Percentiles rank a stretch among this genome's conserved stretches.
These are phyloP conservation scores for Penaeus japonicus DNA, from an alignment of 1,140 invertebrate genomes.

Conservation along the genomic window DNA sequence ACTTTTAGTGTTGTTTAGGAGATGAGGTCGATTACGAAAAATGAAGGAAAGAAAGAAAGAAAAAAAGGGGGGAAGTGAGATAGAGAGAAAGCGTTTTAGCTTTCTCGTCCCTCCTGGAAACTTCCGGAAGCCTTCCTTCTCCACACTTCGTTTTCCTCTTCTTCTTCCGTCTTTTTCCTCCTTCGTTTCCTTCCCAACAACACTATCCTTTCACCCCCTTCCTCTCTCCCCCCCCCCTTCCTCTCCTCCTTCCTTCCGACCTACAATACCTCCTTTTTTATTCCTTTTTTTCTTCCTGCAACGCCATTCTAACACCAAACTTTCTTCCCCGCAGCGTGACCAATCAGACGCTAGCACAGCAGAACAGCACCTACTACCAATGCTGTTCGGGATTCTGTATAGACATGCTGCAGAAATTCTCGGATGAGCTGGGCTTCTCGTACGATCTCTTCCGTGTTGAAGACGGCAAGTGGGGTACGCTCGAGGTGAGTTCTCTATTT, in stretches of 20 bases:
- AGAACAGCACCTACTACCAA: constrained; percentile 70
- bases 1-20: too few species aligned
- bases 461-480: constrained; percentile 67
- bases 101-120: too few species aligned
- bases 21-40: not conserved
- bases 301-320: not conserved
- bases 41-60: not conserved
- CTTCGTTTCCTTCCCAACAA: too few species aligned
- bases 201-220: too few species aligned
- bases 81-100: not conserved
- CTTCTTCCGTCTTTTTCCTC: too few species aligned
- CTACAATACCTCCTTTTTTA: not conserved
- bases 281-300: not conserved
- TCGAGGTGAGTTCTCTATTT: constrained; percentile 59
- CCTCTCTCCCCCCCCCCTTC: too few species aligned
- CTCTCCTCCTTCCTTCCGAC: too few species aligned
- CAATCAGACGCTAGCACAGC: constrained; percentile 46
- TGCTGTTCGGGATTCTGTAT: constrained; percentile 99
- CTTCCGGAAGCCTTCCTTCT: too few species aligned
- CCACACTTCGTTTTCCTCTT: too few species aligned
- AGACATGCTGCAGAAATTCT: constrained; percentile 84
- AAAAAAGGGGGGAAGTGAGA: not conserved
- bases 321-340: not conserved
- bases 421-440: constrained; percentile 67
- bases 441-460: constrained; percentile 67